Evolutionary conservation across 2,888 invertebrate species (phyloP).

Genomic region (Odontothrips loti): DNA sequence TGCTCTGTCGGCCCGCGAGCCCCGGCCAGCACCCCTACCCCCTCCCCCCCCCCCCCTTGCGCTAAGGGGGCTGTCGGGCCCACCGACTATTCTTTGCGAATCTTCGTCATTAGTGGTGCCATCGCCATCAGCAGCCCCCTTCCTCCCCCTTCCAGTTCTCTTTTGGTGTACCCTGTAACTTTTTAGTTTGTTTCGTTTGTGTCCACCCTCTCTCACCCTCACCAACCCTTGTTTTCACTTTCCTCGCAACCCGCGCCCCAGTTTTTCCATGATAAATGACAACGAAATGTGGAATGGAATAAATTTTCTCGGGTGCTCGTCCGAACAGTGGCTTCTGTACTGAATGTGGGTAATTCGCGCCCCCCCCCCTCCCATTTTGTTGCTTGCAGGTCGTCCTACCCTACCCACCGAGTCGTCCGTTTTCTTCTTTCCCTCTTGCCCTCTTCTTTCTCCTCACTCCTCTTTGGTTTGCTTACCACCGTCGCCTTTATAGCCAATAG

Average conservation of each 20-base stretch:
- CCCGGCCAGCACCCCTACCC: too few species aligned
- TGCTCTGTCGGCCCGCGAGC: too few species aligned
- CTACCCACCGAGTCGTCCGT: background rate
- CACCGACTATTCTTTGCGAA: slow-evolving; percentile 6
- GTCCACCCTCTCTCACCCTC: background rate
- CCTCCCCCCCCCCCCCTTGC: too few species aligned
- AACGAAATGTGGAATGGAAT: too few species aligned
- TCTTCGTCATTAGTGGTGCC: slow-evolving; percentile 9
- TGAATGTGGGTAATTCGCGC: too few species aligned
- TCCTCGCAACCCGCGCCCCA: background rate
- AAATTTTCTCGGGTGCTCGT: too few species aligned
- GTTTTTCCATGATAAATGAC: too few species aligned
- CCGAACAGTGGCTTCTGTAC: too few species aligned
- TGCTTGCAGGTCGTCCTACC: too few species aligned
- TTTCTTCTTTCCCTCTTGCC: background rate
- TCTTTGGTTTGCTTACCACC: background rate
- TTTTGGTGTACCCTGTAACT: background rate
- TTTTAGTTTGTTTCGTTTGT: background rate
- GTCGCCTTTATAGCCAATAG: slow-evolving; percentile 17
- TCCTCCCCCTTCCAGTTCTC: background rate
- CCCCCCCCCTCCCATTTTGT: too few species aligned
- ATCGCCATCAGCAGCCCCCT: background rate
- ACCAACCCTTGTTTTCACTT: background rate
- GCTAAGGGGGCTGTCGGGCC: background rate
- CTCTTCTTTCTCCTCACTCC: background rate